These are phyloP conservation scores for Synanthedon vespiformis DNA, from an alignment of 2,888 invertebrate genomes.

Conservation along the genomic window DNA sequence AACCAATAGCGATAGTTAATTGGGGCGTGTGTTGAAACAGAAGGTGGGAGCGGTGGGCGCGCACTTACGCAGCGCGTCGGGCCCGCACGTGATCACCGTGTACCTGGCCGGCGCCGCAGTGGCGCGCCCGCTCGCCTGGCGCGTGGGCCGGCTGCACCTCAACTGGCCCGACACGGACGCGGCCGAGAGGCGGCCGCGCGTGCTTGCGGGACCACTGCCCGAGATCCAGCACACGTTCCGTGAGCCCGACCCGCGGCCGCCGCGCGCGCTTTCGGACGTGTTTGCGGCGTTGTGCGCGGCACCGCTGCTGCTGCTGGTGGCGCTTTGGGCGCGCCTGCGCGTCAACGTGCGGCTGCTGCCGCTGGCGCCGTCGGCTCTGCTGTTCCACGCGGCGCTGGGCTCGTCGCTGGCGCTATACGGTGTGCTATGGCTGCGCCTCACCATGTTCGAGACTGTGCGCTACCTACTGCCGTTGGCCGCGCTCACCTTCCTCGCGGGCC, in stretches of 20 bases:
- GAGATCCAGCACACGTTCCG: constrained; percentile 88
- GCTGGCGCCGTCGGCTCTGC: constrained; percentile 80
- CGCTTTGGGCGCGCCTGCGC: constrained; percentile 89
- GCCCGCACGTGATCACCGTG: constrained; percentile 83
- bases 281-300: constrained; percentile 88
- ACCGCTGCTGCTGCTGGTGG: constrained; percentile 84
- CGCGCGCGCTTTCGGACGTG: constrained; percentile 87
- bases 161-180: constrained; percentile 70
- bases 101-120: constrained; percentile 93
- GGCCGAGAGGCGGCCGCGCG: background rate
- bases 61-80: constrained; percentile 82
- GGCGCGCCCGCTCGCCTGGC: constrained; percentile 91
- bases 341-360: constrained; percentile 89
- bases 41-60: constrained; percentile 84
- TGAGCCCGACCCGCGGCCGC: constrained; percentile 90
- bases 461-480: constrained; percentile 87
- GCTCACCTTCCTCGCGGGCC: constrained; percentile 93
- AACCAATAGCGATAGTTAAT: no score
- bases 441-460: constrained; percentile 96
- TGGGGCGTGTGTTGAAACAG: constrained; percentile 27
- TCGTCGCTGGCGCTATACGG: constrained; percentile 89
- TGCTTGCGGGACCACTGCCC: constrained; percentile 48
- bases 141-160: constrained; percentile 80
- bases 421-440: constrained; percentile 91
- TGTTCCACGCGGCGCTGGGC: constrained; percentile 91